phyloP scores from a whole-genome alignment of 37 sponge, comb jelly and placozoan genomes.

The Aplysina aerophoba region DNA sequence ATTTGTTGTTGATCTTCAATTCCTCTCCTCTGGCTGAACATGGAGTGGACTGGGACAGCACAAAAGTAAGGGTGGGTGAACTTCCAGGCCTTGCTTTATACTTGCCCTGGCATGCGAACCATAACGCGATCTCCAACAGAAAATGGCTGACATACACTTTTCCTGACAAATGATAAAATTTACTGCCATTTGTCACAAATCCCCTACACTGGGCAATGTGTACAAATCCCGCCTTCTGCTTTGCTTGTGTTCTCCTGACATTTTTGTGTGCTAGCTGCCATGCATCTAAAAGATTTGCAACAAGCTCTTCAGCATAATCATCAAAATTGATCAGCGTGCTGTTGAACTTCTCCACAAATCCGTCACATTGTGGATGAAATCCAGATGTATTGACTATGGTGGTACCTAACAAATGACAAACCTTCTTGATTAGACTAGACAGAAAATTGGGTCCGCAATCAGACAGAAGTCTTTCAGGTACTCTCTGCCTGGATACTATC shows the following conservation, averaged over 20 bases:
- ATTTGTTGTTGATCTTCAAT: too few species aligned
- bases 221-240: too few species aligned
- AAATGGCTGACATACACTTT: neutral
- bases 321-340: slow-evolving; percentile 25
- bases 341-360: slow-evolving; percentile 45
- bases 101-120: slow-evolving; percentile 34
- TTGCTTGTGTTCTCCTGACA: slow-evolving; percentile 27
- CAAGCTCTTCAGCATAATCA: slow-evolving; percentile 32
- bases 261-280: slow-evolving; percentile 42
- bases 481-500: slow-evolving; percentile 43
- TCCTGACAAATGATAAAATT: slow-evolving; percentile 14
- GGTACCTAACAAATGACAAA: slow-evolving; percentile 7
- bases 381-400: neutral
- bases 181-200: too few species aligned
- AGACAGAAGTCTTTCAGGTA: slow-evolving; percentile 1
- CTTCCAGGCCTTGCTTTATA: slow-evolving; percentile 30
- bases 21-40: too few species aligned
- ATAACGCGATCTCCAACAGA: slow-evolving; percentile 36
- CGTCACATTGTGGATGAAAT: slow-evolving; percentile 15
- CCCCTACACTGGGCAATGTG: too few species aligned
- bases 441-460: slow-evolving; percentile 56
- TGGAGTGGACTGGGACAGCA: too few species aligned
- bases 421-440: slow-evolving; percentile 1
- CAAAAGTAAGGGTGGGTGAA: slow-evolving; percentile 28
- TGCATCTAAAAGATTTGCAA: slow-evolving; percentile 17